phyloP scores from a whole-genome alignment of 1,140 invertebrate genomes.

The Centruroides vittatus region DNA sequence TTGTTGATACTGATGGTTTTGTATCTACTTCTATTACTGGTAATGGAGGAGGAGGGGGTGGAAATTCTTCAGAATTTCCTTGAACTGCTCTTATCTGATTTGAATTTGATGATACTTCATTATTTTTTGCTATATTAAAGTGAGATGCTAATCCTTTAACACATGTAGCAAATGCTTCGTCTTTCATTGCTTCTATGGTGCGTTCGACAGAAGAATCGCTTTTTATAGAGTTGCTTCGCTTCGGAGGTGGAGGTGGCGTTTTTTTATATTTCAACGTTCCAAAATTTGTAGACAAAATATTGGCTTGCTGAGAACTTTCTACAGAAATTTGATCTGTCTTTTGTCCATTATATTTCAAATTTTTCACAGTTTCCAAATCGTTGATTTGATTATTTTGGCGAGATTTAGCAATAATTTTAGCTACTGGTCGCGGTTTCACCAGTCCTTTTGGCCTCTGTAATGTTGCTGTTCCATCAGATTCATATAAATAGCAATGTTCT shows the following conservation, averaged over 20 bases:
- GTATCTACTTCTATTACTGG: conserved; percentile 11
- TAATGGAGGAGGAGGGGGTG: conserved; percentile 33
- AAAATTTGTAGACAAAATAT: not conserved
- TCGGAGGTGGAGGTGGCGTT: conserved; percentile 69
- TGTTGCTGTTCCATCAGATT: conserved; percentile 51
- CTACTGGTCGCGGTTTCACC: conserved; percentile 65
- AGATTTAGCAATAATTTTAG: conserved; percentile 45
- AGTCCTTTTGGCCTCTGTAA: conserved; percentile 60
- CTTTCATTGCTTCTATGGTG: conserved; percentile 15
- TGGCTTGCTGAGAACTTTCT: not conserved
- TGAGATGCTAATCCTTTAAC: conserved; percentile 30
- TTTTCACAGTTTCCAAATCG: not conserved
- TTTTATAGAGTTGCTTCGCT: conserved; percentile 40
- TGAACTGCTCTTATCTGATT: conserved; percentile 15
- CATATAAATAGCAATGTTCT: not conserved
- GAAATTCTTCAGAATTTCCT: conserved; percentile 28
- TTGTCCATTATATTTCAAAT: not conserved
- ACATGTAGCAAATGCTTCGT: conserved; percentile 30
- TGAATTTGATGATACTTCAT: conserved; percentile 17
- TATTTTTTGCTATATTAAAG: conserved; percentile 22
- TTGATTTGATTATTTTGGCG: not conserved
- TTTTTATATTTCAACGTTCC: conserved; percentile 29
- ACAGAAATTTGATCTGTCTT: not conserved
- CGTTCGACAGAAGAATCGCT: not conserved
- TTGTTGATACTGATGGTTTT: not conserved